These are phyloP conservation scores for Pelodiscus sinensis DNA, from an alignment of 2,113 vertebrate species.

Conservation along the genomic window DNA sequence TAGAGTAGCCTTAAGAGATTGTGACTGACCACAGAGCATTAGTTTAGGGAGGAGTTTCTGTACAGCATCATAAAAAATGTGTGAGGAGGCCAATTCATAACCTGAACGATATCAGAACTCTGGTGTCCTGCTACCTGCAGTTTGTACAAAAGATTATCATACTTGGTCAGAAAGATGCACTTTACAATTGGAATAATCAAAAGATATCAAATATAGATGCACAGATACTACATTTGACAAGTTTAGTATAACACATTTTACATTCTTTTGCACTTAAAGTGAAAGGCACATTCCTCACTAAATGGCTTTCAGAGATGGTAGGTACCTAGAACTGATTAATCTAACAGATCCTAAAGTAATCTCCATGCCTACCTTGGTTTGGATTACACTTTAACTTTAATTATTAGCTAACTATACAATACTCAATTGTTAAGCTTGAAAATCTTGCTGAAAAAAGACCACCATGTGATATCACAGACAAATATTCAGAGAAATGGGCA, in stretches of 20 bases:
- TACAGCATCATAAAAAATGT: background rate
- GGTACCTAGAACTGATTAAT: rapidly evolving
- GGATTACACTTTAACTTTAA: background rate
- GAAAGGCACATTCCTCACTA: background rate
- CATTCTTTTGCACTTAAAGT: background rate
- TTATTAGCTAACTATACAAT: background rate
- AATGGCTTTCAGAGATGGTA: background rate
- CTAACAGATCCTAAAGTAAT: background rate
- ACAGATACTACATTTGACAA: background rate
- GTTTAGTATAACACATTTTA: background rate
- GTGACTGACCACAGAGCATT: background rate
- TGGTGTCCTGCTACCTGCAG: background rate
- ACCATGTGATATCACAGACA: background rate
- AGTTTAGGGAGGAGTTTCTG: background rate
- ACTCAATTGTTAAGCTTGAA: background rate
- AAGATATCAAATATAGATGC: background rate
- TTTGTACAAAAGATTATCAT: background rate
- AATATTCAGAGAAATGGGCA: background rate
- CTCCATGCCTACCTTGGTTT: background rate
- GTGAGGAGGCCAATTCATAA: background rate
- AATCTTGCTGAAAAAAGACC: background rate
- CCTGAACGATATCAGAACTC: constrained; percentile 14
- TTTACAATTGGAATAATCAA: background rate
- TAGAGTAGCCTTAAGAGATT: background rate
- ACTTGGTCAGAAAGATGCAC: background rate